phyloP scores from a whole-genome alignment of 2,888 invertebrate genomes.

The Drosophila siamana region DNA sequence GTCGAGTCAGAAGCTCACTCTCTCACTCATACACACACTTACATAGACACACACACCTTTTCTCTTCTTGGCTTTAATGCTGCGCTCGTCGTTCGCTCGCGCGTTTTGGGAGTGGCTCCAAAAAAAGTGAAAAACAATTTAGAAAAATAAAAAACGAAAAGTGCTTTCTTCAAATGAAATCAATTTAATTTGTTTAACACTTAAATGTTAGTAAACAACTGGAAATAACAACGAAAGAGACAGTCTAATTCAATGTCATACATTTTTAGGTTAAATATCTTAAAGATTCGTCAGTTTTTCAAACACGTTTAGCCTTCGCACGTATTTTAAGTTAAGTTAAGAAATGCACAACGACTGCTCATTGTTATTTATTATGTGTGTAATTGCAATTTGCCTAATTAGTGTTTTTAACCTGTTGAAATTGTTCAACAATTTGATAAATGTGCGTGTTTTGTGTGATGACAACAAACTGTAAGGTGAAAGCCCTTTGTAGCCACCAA shows the following conservation, averaged over 20 bases:
- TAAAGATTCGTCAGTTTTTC: slow-evolving; percentile 21
- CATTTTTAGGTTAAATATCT: slow-evolving; percentile 48
- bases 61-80: slow-evolving; percentile 60
- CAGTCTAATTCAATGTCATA: background rate
- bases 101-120: slow-evolving; percentile 78
- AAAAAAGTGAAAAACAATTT: slow-evolving; percentile 60
- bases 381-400: slow-evolving; percentile 61
- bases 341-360: slow-evolving; percentile 23
- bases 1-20: slow-evolving; percentile 44
- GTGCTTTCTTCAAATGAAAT: slow-evolving; percentile 34
- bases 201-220: slow-evolving; percentile 1
- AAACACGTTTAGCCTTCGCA: slow-evolving; percentile 49
- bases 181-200: slow-evolving; percentile 16
- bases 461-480: slow-evolving; percentile 64
- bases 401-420: slow-evolving; percentile 64
- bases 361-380: slow-evolving; percentile 50
- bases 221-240: background rate
- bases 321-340: background rate
- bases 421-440: slow-evolving; percentile 32
- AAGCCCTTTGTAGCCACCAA: slow-evolving; percentile 60
- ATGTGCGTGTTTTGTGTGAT: slow-evolving; percentile 46
- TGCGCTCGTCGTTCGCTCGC: slow-evolving; percentile 36
- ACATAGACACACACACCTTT: slow-evolving; percentile 45
- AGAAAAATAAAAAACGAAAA: slow-evolving; percentile 34
- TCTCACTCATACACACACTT: slow-evolving; percentile 36